Base-by-base conservation (phyloP, 2,888 invertebrate species). In the Patella pellucida region DNA sequence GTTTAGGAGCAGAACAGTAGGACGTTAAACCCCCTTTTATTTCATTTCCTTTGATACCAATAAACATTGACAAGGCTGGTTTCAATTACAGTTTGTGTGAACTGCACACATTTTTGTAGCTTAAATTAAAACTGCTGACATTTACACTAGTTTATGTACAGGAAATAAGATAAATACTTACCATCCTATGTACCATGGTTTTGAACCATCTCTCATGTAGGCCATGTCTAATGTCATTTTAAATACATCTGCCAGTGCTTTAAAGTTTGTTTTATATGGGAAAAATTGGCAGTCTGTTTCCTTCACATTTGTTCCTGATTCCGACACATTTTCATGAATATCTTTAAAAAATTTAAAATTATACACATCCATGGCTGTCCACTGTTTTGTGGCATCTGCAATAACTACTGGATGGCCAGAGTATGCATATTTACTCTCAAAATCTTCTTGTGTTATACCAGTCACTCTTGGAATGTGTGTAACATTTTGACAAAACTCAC, bases 211-310 rank as follows among this genome's bases (percentile, higher is more conserved):
- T 52, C 92, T 92, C 80, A 95, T 91, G 73, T 93, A 92, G 0
- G 96, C 94, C 76, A 97, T 92, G 9, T 93, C 93, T 12, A 92
- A 91, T 52, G 94, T 94, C 96, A 97, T 97, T 74, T 93, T 93
- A 81, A 98, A 94, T 0, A 96, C 97, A 79, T 98, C 95, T 71
- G 93, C 92, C 0, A 98, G 92, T 69, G 93, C 94, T 52, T 92
- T 92, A 86, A 98, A 95, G 54, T 96, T 95, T 0, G 97, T 97
- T 91, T 95, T 88, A 91, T 98, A 98, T 0, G 97, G 96, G 89
- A 98, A 96, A 91, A 97, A 98, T 90, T 97, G 97, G 85, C 98
- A 98, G 82, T 94, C 94, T 62, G 85, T 62, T 9, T 23, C 79
- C 67, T 85, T 84, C 14, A 76, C 78, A 73, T 84, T 86, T 74